Evolutionary conservation across 1,140 invertebrate species (phyloP).

Genomic region (Leptoteleia sp.): DNA sequence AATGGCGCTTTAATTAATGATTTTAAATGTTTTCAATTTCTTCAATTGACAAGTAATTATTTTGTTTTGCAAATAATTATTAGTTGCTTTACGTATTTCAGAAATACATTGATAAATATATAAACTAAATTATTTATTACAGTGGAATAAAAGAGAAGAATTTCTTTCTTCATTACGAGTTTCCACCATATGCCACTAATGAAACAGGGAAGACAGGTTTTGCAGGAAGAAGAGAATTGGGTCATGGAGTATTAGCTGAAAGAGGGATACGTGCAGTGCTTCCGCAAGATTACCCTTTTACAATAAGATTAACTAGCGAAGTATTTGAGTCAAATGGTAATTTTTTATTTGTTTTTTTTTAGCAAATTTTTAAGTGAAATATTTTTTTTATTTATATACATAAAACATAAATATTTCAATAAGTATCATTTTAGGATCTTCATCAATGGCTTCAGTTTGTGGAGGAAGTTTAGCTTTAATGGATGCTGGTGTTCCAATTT

Average conservation of each 20-base stretch:
- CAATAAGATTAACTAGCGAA: slow-evolving; percentile 95
- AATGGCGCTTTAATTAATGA: too few relatives aligned
- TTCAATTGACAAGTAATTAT: too few relatives aligned
- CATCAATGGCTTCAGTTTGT: slow-evolving; percentile 99
- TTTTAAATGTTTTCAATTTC: too few relatives aligned
- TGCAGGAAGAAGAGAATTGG: slow-evolving; percentile 90
- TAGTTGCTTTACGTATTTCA: too few relatives aligned
- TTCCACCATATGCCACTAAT: slow-evolving; percentile 98
- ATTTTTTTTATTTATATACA: too few relatives aligned
- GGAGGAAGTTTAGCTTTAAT: slow-evolving; percentile 96
- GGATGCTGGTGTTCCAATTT: slow-evolving; percentile 96
- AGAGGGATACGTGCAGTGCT: slow-evolving; percentile 91
- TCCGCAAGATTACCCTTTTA: slow-evolving; percentile 93
- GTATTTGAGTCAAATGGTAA: slow-evolving; percentile 98
- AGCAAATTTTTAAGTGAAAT: too few relatives aligned
- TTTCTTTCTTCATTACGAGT: slow-evolving; percentile 99
- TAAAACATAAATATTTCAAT: too few relatives aligned
- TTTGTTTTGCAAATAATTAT: too few relatives aligned
- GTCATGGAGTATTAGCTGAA: slow-evolving; percentile 98
- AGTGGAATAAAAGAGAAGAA: slow-evolving; percentile 97
- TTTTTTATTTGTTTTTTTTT: too few relatives aligned
- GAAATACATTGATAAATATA: slow-evolving; percentile 16
- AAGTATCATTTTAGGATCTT: slow-evolving; percentile 90
- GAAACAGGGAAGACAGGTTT: slow-evolving; percentile 89
- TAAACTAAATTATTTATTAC: slow-evolving; percentile 72